phyloP scores from a whole-genome alignment of 2,797 vertebrate genomes.

The Aselliscus stoliczkanus region DNA sequence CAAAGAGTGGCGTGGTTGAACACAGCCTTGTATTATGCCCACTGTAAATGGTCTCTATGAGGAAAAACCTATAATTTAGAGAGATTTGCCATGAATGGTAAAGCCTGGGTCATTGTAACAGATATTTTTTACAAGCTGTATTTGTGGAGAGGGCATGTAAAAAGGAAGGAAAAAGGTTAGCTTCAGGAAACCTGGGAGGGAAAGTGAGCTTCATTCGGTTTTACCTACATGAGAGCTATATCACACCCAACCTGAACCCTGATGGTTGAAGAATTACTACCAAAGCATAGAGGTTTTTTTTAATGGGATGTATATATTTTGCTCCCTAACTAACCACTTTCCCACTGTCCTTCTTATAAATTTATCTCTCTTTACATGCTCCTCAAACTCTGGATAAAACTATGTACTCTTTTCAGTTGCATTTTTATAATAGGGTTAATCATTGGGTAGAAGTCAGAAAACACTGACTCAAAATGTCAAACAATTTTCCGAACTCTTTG shows the following conservation, averaged over 20 bases:
- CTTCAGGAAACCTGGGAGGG: conserved; percentile 65
- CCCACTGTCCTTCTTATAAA: background rate
- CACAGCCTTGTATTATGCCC: conserved; percentile 82
- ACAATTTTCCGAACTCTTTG: background rate
- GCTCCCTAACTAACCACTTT: background rate
- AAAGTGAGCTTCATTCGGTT: conserved; percentile 59
- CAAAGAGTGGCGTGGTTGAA: conserved; percentile 80
- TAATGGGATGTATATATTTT: background rate
- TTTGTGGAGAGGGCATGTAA: conserved; percentile 76
- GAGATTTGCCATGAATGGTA: conserved; percentile 78
- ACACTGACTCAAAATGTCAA: conserved; percentile 1
- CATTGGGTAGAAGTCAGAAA: background rate
- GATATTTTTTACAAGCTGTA: conserved; percentile 81
- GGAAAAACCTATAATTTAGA: conserved; percentile 83
- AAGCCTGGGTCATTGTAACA: conserved; percentile 81
- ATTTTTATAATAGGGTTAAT: conserved; percentile 22
- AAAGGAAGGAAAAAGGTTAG: conserved; percentile 71
- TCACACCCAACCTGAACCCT: background rate
- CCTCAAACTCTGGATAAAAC: background rate
- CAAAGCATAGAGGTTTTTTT: background rate
- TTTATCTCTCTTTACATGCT: background rate
- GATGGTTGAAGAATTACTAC: background rate
- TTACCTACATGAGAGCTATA: conserved; percentile 61
- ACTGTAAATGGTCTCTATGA: conserved; percentile 79
- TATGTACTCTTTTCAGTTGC: background rate